A percentile compares a stretch with the other conserved stretches of the same genome.
Conservation (phyloP, 1,140 invertebrate species). For the Plectrocnemia conspersa region DNA sequence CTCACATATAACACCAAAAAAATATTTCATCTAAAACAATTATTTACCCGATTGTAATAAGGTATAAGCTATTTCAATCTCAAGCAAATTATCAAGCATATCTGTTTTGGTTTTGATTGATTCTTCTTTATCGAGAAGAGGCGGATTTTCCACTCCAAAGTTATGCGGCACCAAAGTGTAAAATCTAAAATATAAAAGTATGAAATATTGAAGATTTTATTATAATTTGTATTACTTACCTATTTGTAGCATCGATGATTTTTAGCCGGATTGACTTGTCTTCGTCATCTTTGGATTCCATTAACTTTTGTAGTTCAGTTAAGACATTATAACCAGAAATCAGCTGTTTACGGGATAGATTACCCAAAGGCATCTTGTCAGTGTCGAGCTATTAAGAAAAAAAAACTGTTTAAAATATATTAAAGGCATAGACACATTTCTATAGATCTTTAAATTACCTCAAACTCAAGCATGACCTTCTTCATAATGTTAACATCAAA, state of each 20-base stretch:
- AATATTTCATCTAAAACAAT: conserved; percentile 17
- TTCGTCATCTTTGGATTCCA: conserved; percentile 51
- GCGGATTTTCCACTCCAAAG: conserved; percentile 82
- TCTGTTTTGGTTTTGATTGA: conserved; percentile 81
- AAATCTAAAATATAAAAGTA: conserved; percentile 53
- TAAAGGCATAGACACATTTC: not conserved
- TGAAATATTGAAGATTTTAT: not conserved
- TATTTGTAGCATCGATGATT: conserved; percentile 82
- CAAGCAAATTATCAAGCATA: conserved; percentile 88
- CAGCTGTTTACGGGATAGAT: conserved; percentile 89
- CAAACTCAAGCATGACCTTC: conserved; percentile 88
- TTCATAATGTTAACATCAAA: conserved; percentile 94
- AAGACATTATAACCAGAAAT: conserved; percentile 79
- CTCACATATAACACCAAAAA: not conserved
- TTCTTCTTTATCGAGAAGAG: conserved; percentile 70
- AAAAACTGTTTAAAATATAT: not conserved
- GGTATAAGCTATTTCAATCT: conserved; percentile 93
- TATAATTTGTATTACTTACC: conserved; percentile 40
- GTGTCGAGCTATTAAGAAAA: conserved; percentile 66
- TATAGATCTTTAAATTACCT: conserved; percentile 51
- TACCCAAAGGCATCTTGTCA: conserved; percentile 96
- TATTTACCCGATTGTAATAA: conserved; percentile 61
- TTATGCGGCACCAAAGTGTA: conserved; percentile 94
- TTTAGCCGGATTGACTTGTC: conserved; percentile 48
- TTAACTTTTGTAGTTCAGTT: conserved; percentile 63